Evolutionary conservation across 2,113 vertebrate genomes (phyloP), one percentile per base, ranked within the genome.

Genomic region (Hirundichthys speculiger): DNA sequence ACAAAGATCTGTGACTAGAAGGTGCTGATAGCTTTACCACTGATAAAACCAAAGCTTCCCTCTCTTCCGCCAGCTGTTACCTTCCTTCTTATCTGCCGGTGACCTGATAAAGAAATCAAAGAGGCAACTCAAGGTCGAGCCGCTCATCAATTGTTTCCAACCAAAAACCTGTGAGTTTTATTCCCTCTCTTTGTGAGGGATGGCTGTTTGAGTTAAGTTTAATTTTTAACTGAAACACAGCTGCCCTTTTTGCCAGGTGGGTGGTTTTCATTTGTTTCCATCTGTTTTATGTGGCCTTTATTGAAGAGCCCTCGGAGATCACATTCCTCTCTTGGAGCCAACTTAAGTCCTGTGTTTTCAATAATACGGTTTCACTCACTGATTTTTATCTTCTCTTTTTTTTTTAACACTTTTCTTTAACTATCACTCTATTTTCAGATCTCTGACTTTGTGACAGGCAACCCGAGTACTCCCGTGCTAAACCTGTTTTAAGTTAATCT

Each of bases 41-140:
- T 45, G 69, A 75, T 72, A 68, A 64, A 76, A 73, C 34, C 69
- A 68, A 57, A 56, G 34, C 18, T 14, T 22, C 54, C 38, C 39
- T 20, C 56, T 60, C 42, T 39, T 6, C 12, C 14, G 39, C 39
- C 40, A 24, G 66, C 66, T 58, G 52, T 30, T 48, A 72, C 72
- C 57, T 57, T 42, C 30, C 5, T 21, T 42, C 80, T 64, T 59
- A 86, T 86, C 73, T 48, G 52, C 19, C 40, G 34, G n/a, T 21
- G 38, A 43, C 59, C 49, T 16, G 87, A 87, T 69, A 84, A 75
- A 61, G 49, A 63, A 73, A 84, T 78, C 78, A 84, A 74, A 85
- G 56, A 25, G 62, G 30, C 56, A 11, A 54, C 30, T 83, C 64
- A 89, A 87, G 80, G 82, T 82, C 19, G 40, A 65, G 49, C 15